Conservation (phyloP, 2,888 invertebrate genomes). For the Mesoligia furuncula region DNA sequence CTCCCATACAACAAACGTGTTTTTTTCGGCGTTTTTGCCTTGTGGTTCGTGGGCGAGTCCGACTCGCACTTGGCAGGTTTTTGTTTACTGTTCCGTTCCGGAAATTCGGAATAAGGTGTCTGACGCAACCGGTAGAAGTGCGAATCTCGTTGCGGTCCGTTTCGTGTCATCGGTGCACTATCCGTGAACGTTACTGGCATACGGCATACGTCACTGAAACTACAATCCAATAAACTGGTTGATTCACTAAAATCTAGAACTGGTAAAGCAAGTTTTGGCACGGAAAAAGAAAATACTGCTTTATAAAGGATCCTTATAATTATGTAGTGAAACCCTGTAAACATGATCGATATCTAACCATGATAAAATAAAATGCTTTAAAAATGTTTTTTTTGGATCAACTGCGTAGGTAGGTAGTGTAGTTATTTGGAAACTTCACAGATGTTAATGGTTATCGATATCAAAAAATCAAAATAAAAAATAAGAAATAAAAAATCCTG, state of each 20-base stretch:
- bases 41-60: too few relatives aligned
- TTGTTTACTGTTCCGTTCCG: slow-evolving; percentile 9
- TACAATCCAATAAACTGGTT: slow-evolving; percentile 3
- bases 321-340: not conserved
- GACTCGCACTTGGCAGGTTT: too few relatives aligned
- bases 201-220: not conserved
- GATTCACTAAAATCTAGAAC: not conserved
- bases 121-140: slow-evolving; percentile 34
- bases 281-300: not conserved
- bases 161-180: slow-evolving; percentile 24
- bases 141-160: slow-evolving; percentile 23
- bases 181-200: slow-evolving; percentile 1
- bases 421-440: not conserved
- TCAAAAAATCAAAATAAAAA: not conserved
- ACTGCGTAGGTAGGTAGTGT: not conserved
- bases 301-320: not conserved
- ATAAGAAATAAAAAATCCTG: not conserved
- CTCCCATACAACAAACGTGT: too few relatives aligned
- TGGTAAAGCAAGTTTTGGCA: not conserved
- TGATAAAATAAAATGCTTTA: not conserved
- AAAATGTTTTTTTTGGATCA: not conserved
- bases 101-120: slow-evolving; percentile 10
- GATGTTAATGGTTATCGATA: not conserved
- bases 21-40: too few relatives aligned
- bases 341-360: not conserved